Evolutionary conservation across 2,113 vertebrate genomes (phyloP), one percentile per base, ranked within the genome.

Genomic region (Oreochromis spilurus): DNA sequence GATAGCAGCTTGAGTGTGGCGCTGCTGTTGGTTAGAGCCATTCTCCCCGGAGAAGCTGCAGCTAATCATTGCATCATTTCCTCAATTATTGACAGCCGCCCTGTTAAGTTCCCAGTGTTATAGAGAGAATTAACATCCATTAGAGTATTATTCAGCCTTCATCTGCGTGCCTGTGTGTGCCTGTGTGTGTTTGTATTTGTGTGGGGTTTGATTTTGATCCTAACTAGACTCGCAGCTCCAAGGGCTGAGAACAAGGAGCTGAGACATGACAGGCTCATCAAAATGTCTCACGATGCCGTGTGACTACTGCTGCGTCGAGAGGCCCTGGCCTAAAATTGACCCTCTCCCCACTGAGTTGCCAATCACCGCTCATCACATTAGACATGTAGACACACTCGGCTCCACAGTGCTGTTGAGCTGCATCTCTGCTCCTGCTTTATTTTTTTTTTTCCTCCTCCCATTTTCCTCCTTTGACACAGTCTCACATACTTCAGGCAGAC

Each of bases 51-150:
- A 86, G 82, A 80, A 62, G 52, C 60, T 43, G 81, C 85, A 58
- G 36, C 87, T 90, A 93, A 93, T 91, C 86, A 92, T 90, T 91
- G 86, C 92, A 91, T 91, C 88, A 91, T 91, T 91, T 83, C 55
- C 84, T 87, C 81, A 83, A 81, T 89, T 91, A 93, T 86, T 92
- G 92, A 92, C 88, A 72, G 81, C 58, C 31, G 36, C 88, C 78
- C 38, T 67, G 72, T 87, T 84, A 87, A 38, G 75, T 91, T 93
- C 53, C 65, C 84, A 50, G 83, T 31, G 17, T 83, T 88, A 83
- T 57, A 60, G 58, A 55, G 87, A 82, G 54, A 91, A 92, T 93
- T 90, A 88, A 81, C 80, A 86, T 85, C 84, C 83, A 89, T 92
- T 89, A 90, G 26, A 55, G 62, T 75, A 38, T 89, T 84, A 79